A percentile compares a stretch with the other conserved stretches of the same genome.
phyloP scores from a whole-genome alignment of 2,888 invertebrate species.

The Melieria omissa region DNA sequence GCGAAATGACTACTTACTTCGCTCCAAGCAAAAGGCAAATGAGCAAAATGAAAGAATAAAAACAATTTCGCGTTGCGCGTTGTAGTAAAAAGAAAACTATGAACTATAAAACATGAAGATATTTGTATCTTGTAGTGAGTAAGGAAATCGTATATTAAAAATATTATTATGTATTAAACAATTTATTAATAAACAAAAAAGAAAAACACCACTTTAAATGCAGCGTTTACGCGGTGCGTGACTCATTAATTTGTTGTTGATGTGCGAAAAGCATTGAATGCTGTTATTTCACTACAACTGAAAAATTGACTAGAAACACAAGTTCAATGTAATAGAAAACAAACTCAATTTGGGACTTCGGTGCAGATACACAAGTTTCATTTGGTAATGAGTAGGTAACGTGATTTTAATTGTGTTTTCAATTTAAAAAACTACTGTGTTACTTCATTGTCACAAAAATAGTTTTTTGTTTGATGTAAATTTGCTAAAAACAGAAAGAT shows the following conservation, averaged over 20 bases:
- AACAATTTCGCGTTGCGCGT: conserved; percentile 5
- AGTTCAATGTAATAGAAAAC: no score
- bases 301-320: no score
- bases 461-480: no score
- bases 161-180: conserved; percentile 41
- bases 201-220: neutral
- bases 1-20: neutral
- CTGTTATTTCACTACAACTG: neutral
- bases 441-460: no score
- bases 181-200: conserved; percentile 36
- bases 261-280: neutral
- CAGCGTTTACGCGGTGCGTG: neutral
- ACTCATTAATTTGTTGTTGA: neutral
- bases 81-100: conserved; percentile 23
- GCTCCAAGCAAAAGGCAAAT: neutral
- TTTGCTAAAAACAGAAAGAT: no score
- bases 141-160: conserved; percentile 39
- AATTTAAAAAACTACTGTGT: no score
- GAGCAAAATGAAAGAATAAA: conserved; percentile 16
- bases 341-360: no score
- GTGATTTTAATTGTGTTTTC: no score
- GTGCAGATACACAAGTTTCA: no score
- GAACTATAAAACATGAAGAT: conserved; percentile 25
- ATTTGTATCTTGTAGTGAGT: conserved; percentile 38
- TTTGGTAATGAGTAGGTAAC: no score